Conservation (phyloP, 2,113 vertebrate species). For the Salvator merianae region DNA sequence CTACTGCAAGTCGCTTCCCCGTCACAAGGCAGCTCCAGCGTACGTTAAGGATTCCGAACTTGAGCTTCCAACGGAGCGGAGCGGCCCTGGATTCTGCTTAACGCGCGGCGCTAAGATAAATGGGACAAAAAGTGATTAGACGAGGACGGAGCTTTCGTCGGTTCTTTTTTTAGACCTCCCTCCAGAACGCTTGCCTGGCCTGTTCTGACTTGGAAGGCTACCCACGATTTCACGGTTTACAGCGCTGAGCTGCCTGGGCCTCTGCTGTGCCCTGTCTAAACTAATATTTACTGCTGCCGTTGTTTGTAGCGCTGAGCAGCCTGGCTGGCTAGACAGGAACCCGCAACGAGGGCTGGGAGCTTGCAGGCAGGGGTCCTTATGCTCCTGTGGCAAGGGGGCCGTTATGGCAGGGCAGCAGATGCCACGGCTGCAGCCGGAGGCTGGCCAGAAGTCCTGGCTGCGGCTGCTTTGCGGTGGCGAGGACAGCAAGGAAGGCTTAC, state of each 20-base stretch:
- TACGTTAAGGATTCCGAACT: background rate
- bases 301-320: background rate
- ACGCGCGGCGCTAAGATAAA: background rate
- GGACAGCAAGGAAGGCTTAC: no score
- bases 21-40: slow-evolving; percentile 29
- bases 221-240: background rate
- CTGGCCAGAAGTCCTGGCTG: no score
- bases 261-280: background rate
- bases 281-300: background rate
- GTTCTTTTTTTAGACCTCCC: no score
- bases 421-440: no score
- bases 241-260: background rate
- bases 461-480: no score
- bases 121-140: background rate
- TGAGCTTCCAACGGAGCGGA: background rate
- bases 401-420: no score
- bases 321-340: background rate
- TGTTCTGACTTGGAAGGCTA: background rate
- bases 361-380: no score
- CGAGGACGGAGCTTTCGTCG: no score
- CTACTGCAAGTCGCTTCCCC: background rate
- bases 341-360: no score
- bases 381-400: no score
- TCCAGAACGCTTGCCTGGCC: background rate
- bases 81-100: background rate